Conservation (phyloP, 2,888 invertebrate species). For the Colostygia pectinataria region DNA sequence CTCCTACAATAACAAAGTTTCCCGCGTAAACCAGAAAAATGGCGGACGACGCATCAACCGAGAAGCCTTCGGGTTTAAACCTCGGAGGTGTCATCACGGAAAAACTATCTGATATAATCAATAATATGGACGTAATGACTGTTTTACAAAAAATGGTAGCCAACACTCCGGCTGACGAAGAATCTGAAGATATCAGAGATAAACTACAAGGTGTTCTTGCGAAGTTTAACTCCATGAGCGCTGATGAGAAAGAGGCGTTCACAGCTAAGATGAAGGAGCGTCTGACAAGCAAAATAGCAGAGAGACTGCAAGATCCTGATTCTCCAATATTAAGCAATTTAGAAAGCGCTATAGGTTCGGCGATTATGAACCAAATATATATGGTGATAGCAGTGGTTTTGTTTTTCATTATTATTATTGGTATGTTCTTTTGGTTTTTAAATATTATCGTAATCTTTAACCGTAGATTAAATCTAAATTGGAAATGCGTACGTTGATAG, state of each 20-base stretch:
- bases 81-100: slow-evolving; percentile 56
- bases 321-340: slow-evolving; percentile 52
- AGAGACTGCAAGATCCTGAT: slow-evolving; percentile 52
- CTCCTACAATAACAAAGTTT: slow-evolving; percentile 17
- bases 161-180: slow-evolving; percentile 55
- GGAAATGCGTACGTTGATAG: neutral
- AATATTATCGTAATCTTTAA: neutral
- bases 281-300: slow-evolving; percentile 52
- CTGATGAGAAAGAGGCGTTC: slow-evolving; percentile 60
- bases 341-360: slow-evolving; percentile 56
- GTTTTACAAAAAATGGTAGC: slow-evolving; percentile 63
- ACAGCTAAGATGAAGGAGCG: slow-evolving; percentile 60
- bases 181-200: slow-evolving; percentile 52
- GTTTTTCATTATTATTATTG: slow-evolving; percentile 58
- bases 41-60: slow-evolving; percentile 40
- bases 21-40: slow-evolving; percentile 39
- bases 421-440: no score
- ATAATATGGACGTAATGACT: slow-evolving; percentile 61
- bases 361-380: slow-evolving; percentile 54
- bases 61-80: slow-evolving; percentile 35
- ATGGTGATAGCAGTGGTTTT: slow-evolving; percentile 50
- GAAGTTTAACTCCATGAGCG: slow-evolving; percentile 54
- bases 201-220: slow-evolving; percentile 57
- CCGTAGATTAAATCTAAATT: neutral
- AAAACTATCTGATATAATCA: slow-evolving; percentile 59